Base-by-base conservation (phyloP, 30 jellyfish, hydroid and myxozoan genomes). In the Rhopilema esculentum region DNA sequence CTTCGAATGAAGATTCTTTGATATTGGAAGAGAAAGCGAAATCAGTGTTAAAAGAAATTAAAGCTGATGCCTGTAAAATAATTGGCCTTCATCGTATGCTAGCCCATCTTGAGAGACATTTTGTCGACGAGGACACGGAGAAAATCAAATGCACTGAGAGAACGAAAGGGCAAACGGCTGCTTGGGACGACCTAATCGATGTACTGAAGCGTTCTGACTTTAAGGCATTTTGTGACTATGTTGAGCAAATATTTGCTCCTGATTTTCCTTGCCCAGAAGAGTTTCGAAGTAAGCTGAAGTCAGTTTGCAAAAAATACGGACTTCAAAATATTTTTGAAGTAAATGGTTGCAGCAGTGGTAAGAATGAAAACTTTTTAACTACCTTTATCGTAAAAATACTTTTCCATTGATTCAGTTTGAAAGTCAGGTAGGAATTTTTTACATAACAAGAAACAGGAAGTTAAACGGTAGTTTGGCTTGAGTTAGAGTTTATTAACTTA, bases 121-220 rank as follows among this genome's bases (percentile, higher is more conserved):
- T 70, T 29, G 49, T 7, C n/a, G 65, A 1, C 0, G 65, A 70
- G 1, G 81, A 70, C 65, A 16, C n/a, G 1, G 29, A 70, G 33
- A 6, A 4, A 1, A 70, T 70, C 1, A 28, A 70, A n/a, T 26
- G 65, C 9, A 7, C 12, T 8, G 29, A 28, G 8, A 16, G 17
- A 4, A 6, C 17, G 1, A 70, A 70, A 25, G 81, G 81, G 49
- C 25, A 1, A 1, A 27, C 4, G 17, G 64, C 22, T 8, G 62
- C 65, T 2, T 70, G 81, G 81, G 81, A 70, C 22, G 24, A 70
- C n/a, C 26, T 70, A 18, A 19, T 70, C 0, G 81, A 70, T 70
- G 65, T 28, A 26, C 27, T 70, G 81, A 70, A 70, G 33, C 0
- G 27, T 26, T 6, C 66, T 70, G 81, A 23, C 22, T 27, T 1